phyloP scores from a whole-genome alignment of 2,888 invertebrate species.

The Scelioninae gen. 2 region DNA sequence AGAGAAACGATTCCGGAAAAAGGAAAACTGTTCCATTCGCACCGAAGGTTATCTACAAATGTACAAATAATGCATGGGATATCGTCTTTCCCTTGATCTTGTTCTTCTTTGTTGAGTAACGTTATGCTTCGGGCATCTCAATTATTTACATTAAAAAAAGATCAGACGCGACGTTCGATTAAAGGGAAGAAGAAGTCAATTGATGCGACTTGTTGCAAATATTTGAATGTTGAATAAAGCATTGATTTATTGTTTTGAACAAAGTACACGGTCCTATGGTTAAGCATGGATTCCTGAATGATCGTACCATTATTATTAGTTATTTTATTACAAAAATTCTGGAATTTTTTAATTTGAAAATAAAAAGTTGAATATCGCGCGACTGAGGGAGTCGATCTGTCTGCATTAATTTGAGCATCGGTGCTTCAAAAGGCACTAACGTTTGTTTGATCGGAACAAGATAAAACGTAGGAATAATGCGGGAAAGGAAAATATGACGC shows the following conservation, averaged over 20 bases:
- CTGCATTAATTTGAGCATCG: conserved; percentile 18
- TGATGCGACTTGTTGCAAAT: conserved; percentile 18
- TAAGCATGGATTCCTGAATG: conserved; percentile 19
- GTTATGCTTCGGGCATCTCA: background rate
- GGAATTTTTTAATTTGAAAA: conserved; percentile 2
- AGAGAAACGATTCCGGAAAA: conserved; percentile 23
- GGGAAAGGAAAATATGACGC: conserved; percentile 7
- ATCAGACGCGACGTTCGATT: background rate
- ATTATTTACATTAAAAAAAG: conserved; percentile 4
- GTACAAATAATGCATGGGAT: conserved; percentile 67
- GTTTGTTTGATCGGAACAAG: conserved; percentile 26
- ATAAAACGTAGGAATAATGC: background rate
- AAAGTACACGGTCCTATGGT: conserved; percentile 27
- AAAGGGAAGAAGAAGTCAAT: conserved; percentile 28
- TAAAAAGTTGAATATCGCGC: background rate
- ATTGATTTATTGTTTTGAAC: conserved; percentile 23
- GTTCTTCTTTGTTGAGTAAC: conserved; percentile 20
- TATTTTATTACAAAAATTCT: background rate
- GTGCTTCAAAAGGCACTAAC: conserved; percentile 48
- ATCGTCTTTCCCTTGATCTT: conserved; percentile 45
- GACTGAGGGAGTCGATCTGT: conserved; percentile 18
- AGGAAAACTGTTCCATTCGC: conserved; percentile 46
- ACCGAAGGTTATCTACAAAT: conserved; percentile 70
- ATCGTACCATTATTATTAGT: background rate
- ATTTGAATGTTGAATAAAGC: conserved; percentile 14